Conservation (phyloP, 1,140 invertebrate species). For the Platyura marginata region DNA sequence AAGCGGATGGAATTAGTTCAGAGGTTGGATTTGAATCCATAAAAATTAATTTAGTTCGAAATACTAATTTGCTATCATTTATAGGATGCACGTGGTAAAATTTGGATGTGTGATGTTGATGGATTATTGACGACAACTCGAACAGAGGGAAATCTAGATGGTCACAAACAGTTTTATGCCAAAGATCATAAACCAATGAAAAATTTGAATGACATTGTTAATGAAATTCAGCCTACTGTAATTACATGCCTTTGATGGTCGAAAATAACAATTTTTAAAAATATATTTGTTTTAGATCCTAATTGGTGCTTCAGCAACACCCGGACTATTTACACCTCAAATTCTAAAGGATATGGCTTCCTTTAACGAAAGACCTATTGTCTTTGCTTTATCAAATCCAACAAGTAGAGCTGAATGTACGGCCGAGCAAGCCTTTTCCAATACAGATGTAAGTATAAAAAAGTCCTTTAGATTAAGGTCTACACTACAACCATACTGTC, state of each 20-base stretch:
- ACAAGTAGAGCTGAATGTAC: constrained; percentile 94
- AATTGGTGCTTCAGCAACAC: constrained; percentile 66
- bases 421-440: constrained; percentile 72
- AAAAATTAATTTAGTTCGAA: too few relatives aligned
- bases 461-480: background rate
- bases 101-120: constrained; percentile 80
- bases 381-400: constrained; percentile 93
- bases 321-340: constrained; percentile 72
- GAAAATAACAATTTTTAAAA: background rate
- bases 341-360: constrained; percentile 71
- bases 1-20: constrained; percentile 49
- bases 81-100: constrained; percentile 58
- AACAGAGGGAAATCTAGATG: constrained; percentile 48
- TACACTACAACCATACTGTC: too few relatives aligned
- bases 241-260: constrained; percentile 12
- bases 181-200: constrained; percentile 64
- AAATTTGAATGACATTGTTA: constrained; percentile 57
- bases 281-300: constrained; percentile 12
- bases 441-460: constrained; percentile 50
- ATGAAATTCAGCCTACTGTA: constrained; percentile 54
- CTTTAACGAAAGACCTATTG: constrained; percentile 72
- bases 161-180: constrained; percentile 64
- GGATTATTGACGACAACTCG: constrained; percentile 57
- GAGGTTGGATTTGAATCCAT: constrained; percentile 7
- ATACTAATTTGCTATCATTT: too few relatives aligned